phyloP scores from a whole-genome alignment of 30 jellyfish, hydroid and myxozoan genomes.

The Chrysaora quinquecirrha region DNA sequence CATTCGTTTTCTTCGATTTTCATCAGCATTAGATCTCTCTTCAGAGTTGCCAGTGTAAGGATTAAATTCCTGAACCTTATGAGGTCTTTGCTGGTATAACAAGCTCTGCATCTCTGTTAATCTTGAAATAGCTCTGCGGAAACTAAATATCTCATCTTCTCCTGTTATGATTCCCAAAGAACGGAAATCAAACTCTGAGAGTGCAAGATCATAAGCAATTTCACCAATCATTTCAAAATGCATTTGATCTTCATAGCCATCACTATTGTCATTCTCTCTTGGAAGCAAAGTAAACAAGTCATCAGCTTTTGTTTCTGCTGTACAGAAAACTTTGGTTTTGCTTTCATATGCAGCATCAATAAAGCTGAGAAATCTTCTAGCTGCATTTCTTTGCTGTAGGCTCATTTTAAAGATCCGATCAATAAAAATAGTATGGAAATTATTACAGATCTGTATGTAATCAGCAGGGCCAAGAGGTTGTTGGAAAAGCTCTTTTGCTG shows the following conservation, averaged over 20 bases:
- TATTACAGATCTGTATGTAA: slow-evolving; percentile 74
- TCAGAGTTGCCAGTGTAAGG: slow-evolving; percentile 77
- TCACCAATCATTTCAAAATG: slow-evolving; percentile 91
- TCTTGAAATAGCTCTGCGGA: slow-evolving; percentile 81
- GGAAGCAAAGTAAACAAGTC: slow-evolving; percentile 76
- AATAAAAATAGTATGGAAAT: slow-evolving; percentile 54
- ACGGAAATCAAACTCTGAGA: slow-evolving; percentile 55
- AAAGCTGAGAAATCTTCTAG: slow-evolving; percentile 82
- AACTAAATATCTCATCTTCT: slow-evolving; percentile 86
- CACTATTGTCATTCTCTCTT: slow-evolving; percentile 42
- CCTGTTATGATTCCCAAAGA: slow-evolving; percentile 76
- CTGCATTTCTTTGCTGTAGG: slow-evolving; percentile 73
- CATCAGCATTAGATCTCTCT: slow-evolving; percentile 61
- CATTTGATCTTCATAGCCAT: slow-evolving; percentile 76
- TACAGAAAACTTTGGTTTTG: slow-evolving; percentile 59
- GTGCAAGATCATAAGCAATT: slow-evolving; percentile 84
- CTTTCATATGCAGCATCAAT: slow-evolving; percentile 93
- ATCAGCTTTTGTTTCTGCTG: slow-evolving; percentile 82
- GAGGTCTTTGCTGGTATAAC: slow-evolving; percentile 58
- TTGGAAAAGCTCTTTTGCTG: slow-evolving; percentile 65
- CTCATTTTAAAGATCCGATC: slow-evolving; percentile 82
- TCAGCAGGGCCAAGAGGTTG: slow-evolving; percentile 94
- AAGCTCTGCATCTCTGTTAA: slow-evolving; percentile 80
- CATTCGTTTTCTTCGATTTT: slow-evolving; percentile 72
- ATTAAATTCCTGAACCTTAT: slow-evolving; percentile 52